Percentiles rank a stretch among this genome's conserved stretches.
Conservation (phyloP, 2,113 vertebrate genomes). For the Crotalus horridus region DNA sequence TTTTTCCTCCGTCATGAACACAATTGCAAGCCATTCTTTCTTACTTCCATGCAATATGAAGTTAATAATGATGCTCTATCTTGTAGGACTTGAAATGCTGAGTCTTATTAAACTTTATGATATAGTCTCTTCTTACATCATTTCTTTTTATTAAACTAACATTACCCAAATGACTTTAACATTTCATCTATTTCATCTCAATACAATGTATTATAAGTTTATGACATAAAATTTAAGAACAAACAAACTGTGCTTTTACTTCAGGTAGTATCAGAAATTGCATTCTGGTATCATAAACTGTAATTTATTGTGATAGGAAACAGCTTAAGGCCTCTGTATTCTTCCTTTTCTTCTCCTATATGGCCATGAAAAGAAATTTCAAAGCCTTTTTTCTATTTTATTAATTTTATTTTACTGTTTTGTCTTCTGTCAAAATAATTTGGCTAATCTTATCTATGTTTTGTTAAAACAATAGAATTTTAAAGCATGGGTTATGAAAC, state of each 20-base stretch:
- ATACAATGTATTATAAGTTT: background rate
- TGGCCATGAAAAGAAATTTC: background rate
- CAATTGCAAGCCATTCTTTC: background rate
- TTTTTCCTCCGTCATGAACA: background rate
- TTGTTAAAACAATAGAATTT: background rate
- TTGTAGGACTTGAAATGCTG: background rate
- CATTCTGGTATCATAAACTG: background rate
- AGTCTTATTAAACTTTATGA: background rate
- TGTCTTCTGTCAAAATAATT: background rate
- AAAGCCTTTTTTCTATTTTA: background rate
- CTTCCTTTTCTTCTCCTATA: too few species aligned
- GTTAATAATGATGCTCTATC: background rate
- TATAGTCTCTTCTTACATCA: background rate
- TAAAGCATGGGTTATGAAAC: background rate
- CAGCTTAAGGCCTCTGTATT: background rate
- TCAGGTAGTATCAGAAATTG: background rate
- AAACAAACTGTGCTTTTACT: background rate
- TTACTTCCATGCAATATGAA: background rate
- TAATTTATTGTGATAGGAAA: background rate
- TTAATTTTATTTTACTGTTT: background rate
- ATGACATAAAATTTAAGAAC: background rate
- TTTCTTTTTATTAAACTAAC: slow-evolving; percentile 13
- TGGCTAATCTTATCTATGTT: background rate
- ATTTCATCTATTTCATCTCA: slow-evolving; percentile 5
- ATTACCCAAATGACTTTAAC: background rate